Evolutionary conservation across 1,140 invertebrate species (phyloP).

Genomic region (Aphelinus certus): DNA sequence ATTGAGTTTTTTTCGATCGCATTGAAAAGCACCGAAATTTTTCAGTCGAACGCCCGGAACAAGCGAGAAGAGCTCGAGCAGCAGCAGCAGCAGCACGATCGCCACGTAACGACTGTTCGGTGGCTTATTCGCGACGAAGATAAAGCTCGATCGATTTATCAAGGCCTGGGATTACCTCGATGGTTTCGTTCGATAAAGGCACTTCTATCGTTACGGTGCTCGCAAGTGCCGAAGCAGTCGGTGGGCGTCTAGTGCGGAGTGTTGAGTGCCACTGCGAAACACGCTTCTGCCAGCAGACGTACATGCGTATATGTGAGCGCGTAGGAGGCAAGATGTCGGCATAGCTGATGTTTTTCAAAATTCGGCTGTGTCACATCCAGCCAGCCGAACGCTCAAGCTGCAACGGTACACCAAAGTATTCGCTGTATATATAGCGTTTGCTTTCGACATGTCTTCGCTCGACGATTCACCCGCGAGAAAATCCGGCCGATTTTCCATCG

Average conservation of each 20-base stretch:
- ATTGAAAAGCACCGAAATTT: not conserved
- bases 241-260: not conserved
- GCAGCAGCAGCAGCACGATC: no score
- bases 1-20: no score
- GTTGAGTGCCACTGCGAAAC: not conserved
- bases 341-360: slow-evolving; percentile 63
- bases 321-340: slow-evolving; percentile 66
- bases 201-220: not conserved
- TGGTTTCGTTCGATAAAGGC: slow-evolving; percentile 20
- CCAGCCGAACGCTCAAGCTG: slow-evolving; percentile 57
- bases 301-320: slow-evolving; percentile 46
- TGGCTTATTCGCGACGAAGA: slow-evolving; percentile 1
- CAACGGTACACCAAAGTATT: slow-evolving; percentile 36
- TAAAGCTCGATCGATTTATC: slow-evolving; percentile 26
- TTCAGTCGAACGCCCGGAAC: not conserved
- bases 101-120: not conserved
- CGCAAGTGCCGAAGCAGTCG: not conserved
- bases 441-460: no score
- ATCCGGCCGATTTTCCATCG: no score
- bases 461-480: no score
- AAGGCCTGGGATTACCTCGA: not conserved
- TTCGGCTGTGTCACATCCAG: slow-evolving; percentile 66
- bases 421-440: no score
- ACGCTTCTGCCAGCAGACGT: no score
- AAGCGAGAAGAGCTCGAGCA: not conserved